phyloP scores from a whole-genome alignment of 2,888 invertebrate species.

The Malthinus flaveolus region DNA sequence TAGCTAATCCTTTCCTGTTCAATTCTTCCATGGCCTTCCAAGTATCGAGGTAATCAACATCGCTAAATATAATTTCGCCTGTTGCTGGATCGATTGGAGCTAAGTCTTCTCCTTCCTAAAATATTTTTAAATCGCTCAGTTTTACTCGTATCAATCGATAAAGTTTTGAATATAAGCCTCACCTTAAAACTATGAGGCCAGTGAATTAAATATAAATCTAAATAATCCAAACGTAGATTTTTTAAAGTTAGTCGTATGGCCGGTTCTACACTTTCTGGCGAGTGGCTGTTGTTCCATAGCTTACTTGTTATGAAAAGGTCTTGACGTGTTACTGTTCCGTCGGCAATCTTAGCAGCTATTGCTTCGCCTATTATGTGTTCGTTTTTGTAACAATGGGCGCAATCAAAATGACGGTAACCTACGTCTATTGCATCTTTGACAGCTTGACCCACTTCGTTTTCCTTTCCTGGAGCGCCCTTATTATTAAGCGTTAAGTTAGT shows the following conservation, averaged over 20 bases:
- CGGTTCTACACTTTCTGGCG: slow-evolving; percentile 72
- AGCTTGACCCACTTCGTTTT: slow-evolving; percentile 59
- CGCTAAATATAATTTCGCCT: slow-evolving; percentile 53
- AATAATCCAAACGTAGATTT: slow-evolving; percentile 72
- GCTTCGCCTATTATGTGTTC: slow-evolving; percentile 69
- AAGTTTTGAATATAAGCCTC: background rate
- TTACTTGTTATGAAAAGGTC: slow-evolving; percentile 72
- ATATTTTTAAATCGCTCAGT: no score
- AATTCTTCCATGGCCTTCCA: slow-evolving; percentile 77
- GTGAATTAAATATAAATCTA: slow-evolving; percentile 87
- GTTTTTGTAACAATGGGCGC: slow-evolving; percentile 67
- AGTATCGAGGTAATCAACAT: slow-evolving; percentile 73
- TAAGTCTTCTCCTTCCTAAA: slow-evolving; percentile 65
- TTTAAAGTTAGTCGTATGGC: slow-evolving; percentile 68
- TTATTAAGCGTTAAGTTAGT: no score
- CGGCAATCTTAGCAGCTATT: slow-evolving; percentile 62
- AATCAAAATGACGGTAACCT: slow-evolving; percentile 74
- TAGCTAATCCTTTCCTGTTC: slow-evolving; percentile 66
- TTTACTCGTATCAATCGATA: no score
- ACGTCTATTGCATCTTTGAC: slow-evolving; percentile 68
- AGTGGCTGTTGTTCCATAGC: slow-evolving; percentile 78
- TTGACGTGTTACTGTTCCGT: slow-evolving; percentile 66
- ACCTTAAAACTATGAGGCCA: slow-evolving; percentile 3
- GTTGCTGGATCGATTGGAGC: slow-evolving; percentile 63
- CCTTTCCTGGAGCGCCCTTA: slow-evolving; percentile 13